A percentile compares a stretch with the other conserved stretches of the same genome.
phyloP scores from a whole-genome alignment of 2,888 invertebrate species.

The Plagiodera versicolora region DNA sequence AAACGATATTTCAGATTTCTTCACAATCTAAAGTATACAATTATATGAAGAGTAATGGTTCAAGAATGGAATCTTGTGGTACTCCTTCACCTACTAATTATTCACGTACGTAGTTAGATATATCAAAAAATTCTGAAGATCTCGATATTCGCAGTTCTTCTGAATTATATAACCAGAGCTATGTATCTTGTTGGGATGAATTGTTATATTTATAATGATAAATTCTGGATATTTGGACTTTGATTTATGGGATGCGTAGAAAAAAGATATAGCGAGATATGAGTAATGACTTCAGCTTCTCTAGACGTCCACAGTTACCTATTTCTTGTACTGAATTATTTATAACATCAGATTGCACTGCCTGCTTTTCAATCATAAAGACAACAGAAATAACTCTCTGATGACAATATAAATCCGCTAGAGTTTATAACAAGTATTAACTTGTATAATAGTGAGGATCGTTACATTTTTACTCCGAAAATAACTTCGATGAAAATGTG shows the following conservation, averaged over 20 bases:
- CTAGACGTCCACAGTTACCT: slow-evolving; percentile 15
- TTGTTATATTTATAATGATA: not conserved
- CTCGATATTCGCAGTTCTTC: no score
- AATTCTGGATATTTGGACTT: not conserved
- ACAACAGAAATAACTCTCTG: slow-evolving; percentile 18
- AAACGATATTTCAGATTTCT: no score
- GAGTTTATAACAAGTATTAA: not conserved
- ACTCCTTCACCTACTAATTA: no score
- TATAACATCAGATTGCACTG: slow-evolving; percentile 25
- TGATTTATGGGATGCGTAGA: not conserved
- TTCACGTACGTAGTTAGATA: no score
- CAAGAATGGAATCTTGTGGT: no score
- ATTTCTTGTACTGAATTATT: slow-evolving; percentile 23
- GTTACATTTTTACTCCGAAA: no score
- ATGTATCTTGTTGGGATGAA: not conserved
- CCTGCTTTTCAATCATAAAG: slow-evolving; percentile 20
- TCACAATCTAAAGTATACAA: no score
- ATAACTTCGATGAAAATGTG: no score
- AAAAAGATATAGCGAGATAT: not conserved
- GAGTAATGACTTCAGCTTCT: not conserved
- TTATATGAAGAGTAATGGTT: no score
- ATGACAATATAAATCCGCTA: slow-evolving; percentile 13
- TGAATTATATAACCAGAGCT: no score
- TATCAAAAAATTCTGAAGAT: no score
- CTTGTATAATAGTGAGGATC: no score